Evolutionary conservation across 2,113 vertebrate genomes (phyloP), one percentile per base, ranked within the genome.

Genomic region (Nanorana parkeri): DNA sequence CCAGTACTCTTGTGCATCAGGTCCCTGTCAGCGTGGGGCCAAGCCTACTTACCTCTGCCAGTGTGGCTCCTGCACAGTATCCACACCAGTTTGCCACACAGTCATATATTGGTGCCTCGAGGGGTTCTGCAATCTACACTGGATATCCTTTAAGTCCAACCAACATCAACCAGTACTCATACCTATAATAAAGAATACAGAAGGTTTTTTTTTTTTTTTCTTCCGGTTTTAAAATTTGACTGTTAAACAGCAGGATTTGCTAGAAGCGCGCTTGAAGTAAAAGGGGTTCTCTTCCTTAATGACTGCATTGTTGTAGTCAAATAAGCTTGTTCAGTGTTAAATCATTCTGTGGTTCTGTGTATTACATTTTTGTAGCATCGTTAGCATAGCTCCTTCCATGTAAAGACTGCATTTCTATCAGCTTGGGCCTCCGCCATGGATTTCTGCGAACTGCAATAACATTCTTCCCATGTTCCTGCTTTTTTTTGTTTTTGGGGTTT

Each of bases 91-190:
- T 92, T 91, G 91, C 89, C 86, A 92, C 89, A 89, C 95, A 92
- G 92, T 94, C 92, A 80, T 95, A 94, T 86, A 94, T 94, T 86
- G 88, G 87, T 91, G 93, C 90, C 90, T 93, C 93, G 88, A 93
- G 89, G 90, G 93, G 91, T 90, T 95, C 92, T 90, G 84, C 92
- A 78, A 90, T 95, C 90, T 94, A 95, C 89, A 90, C 94, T 92
- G 92, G 95, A 84, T 94, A 94, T 71, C 94, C 94, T 2, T 89
- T 96, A 81, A 96, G 96, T 87, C 96, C 95, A 56, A 93, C 96
- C 61, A 98, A 98, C 90, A 95, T 97, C 89, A 96, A 94, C 93
- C 96, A 97, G 91, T 98, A 95, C 86, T 96, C 96, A 0, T 99
- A 95, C 92, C 93, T 98, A 91, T 99, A 94, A 91, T 83, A 85